Percentiles rank a stretch among this genome's conserved stretches.
Conservation (phyloP, 1,140 invertebrate genomes). For the Drosophila erecta region DNA sequence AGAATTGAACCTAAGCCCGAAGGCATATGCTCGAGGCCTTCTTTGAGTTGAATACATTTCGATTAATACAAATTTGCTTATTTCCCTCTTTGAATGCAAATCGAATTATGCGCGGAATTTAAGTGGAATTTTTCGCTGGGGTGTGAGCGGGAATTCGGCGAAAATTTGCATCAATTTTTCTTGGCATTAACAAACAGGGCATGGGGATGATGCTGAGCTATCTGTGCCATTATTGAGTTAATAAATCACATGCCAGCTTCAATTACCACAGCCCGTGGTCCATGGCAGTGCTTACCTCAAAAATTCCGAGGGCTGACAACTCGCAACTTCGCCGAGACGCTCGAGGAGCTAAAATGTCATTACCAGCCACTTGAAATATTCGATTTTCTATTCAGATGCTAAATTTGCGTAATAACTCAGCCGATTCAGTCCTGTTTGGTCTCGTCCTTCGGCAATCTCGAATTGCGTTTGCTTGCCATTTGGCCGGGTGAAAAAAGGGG, state of each 20-base stretch:
- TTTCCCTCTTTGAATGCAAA: constrained; percentile 55
- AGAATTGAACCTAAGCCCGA: constrained; percentile 13
- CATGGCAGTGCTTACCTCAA: constrained; percentile 54
- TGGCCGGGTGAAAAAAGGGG: constrained; percentile 26
- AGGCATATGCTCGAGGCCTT: constrained; percentile 28
- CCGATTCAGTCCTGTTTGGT: constrained; percentile 9
- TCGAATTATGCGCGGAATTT: constrained; percentile 72
- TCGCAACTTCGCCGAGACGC: constrained; percentile 16
- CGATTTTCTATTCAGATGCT: constrained; percentile 76
- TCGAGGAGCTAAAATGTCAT: constrained; percentile 61
- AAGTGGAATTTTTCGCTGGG: constrained; percentile 56
- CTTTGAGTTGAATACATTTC: constrained; percentile 58
- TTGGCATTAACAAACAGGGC: constrained; percentile 51
- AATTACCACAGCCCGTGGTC: constrained; percentile 46
- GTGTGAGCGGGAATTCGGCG: constrained; percentile 29
- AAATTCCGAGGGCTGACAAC: constrained; percentile 48
- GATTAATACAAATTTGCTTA: constrained; percentile 58
- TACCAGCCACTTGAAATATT: constrained; percentile 75
- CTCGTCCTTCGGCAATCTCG: constrained; percentile 35
- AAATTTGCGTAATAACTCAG: constrained; percentile 72
- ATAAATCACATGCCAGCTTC: constrained; percentile 75
- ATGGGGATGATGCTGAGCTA: constrained; percentile 24
- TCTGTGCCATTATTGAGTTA: constrained; percentile 68
- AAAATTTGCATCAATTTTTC: constrained; percentile 74
- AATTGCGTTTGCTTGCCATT: constrained; percentile 58